phyloP scores from a whole-genome alignment of 2,888 invertebrate genomes.

The Drosophila lutescens region DNA sequence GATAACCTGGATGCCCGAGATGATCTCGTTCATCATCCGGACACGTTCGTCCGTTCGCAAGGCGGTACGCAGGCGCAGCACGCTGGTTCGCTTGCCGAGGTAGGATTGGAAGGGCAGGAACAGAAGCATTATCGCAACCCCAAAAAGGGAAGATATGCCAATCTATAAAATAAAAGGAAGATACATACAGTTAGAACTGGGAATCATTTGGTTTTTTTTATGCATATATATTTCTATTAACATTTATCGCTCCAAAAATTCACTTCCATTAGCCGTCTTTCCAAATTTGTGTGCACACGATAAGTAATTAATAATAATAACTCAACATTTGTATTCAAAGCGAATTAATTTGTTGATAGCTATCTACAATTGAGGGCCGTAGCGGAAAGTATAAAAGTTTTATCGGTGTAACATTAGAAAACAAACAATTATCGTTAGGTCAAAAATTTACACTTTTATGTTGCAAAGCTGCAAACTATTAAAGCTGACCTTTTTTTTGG shows the following conservation, averaged over 20 bases:
- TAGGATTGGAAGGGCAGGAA: constrained; percentile 91
- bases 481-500: background rate
- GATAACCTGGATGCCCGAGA: constrained; percentile 94
- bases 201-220: background rate
- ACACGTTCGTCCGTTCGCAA: constrained; percentile 95
- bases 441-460: background rate
- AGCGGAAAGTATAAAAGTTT: background rate
- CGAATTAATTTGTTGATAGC: constrained; percentile 1
- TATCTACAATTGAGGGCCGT: background rate
- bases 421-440: background rate
- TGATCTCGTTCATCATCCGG: constrained; percentile 95
- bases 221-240: background rate
- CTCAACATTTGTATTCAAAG: constrained; percentile 16
- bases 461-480: too few species aligned
- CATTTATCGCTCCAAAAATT: background rate
- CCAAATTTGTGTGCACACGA: background rate
- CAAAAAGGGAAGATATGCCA: constrained; percentile 86
- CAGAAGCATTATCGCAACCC: constrained; percentile 86
- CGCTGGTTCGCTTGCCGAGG: constrained; percentile 91
- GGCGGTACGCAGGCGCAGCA: constrained; percentile 91
- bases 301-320: constrained; percentile 14
- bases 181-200: too few species aligned
- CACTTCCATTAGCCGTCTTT: background rate
- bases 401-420: background rate
- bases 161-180: constrained; percentile 80